These are phyloP conservation scores for Labeo calbasu DNA, from an alignment of 2,797 vertebrate species.

Conservation along the genomic window DNA sequence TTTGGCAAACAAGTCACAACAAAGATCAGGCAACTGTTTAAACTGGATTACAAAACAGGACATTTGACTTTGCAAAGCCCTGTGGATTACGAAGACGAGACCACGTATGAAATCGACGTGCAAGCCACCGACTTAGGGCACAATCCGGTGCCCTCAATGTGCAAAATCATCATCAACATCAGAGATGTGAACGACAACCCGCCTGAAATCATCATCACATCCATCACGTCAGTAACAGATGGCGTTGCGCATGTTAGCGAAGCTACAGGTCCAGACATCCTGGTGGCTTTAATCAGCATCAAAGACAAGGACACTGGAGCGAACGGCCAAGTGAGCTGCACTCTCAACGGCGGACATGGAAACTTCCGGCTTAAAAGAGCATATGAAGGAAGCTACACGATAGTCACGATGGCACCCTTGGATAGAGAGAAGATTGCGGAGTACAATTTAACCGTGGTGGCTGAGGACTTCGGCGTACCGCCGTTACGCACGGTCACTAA, in stretches of 20 bases:
- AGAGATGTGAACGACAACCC: slow-evolving; percentile 94
- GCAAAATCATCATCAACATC: slow-evolving; percentile 89
- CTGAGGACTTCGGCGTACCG: slow-evolving; percentile 88
- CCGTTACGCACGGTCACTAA: slow-evolving; percentile 85
- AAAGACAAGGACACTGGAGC: slow-evolving; percentile 88
- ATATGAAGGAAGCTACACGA: slow-evolving; percentile 92
- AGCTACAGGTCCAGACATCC: slow-evolving; percentile 86
- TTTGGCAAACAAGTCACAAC: slow-evolving; percentile 85
- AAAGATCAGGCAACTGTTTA: slow-evolving; percentile 87
- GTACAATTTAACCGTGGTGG: slow-evolving; percentile 93
- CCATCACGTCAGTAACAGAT: slow-evolving; percentile 78
- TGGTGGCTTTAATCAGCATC: slow-evolving; percentile 93
- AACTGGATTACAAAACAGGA: slow-evolving; percentile 84
- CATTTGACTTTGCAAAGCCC: slow-evolving; percentile 83
- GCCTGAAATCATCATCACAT: slow-evolving; percentile 88
- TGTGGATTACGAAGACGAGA: slow-evolving; percentile 90
- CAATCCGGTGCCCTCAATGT: slow-evolving; percentile 84
- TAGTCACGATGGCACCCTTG: slow-evolving; percentile 83
- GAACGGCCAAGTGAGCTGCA: slow-evolving; percentile 90
- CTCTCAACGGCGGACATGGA: slow-evolving; percentile 87
- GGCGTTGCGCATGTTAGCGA: slow-evolving; percentile 86
- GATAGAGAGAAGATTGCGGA: slow-evolving; percentile 88
- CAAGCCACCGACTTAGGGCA: slow-evolving; percentile 86
- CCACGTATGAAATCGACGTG: slow-evolving; percentile 91
- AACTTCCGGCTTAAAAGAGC: slow-evolving; percentile 89